Percentiles rank a stretch among this genome's conserved stretches.
phyloP scores from a whole-genome alignment of 2,888 invertebrate species.

The Pristionchus mayeri region DNA sequence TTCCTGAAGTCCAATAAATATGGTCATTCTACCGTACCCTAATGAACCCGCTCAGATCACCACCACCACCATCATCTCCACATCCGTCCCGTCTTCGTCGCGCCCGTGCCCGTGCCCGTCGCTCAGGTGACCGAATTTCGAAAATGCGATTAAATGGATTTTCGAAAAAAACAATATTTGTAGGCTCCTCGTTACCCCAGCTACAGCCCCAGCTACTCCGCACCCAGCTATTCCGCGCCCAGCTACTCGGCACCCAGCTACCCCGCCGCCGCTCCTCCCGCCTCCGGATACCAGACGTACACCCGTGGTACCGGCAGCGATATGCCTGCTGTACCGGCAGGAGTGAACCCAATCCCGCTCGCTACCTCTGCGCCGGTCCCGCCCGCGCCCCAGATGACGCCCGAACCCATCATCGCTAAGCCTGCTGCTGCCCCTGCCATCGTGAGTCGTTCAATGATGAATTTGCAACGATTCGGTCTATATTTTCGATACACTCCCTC shows the following conservation, averaged over 20 bases:
- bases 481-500: too few species aligned
- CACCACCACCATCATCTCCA: conserved; percentile 9
- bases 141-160: too few species aligned
- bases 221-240: background rate
- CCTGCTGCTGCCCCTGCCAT: background rate
- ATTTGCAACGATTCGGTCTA: too few species aligned
- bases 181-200: background rate
- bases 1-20: background rate
- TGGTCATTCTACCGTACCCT: too few species aligned
- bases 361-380: background rate
- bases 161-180: too few species aligned
- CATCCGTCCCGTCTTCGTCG: background rate
- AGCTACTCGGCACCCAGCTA: background rate
- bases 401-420: too few species aligned
- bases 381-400: background rate
- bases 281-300: conserved; percentile 38
- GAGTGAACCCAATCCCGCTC: too few species aligned
- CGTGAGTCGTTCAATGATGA: too few species aligned
- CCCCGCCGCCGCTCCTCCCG: conserved; percentile 23
- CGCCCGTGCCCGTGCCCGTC: conserved; percentile 21
- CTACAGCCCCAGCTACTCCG: background rate
- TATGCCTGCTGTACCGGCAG: background rate
- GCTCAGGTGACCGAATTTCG: background rate
- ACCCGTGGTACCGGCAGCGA: background rate
- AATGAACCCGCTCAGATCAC: too few species aligned